A percentile compares a stretch with the other conserved stretches of the same genome.
These are phyloP conservation scores for honey bee (Apis mellifera) DNA, from an alignment of 1,140 invertebrate genomes.

Conservation along the genomic window Amel_HAv3.1 CM009939.2:3232001-3232500, in stretches of 20 bases:
- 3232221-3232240: constrained; percentile 34
- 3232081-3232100: too few species aligned
- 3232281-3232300: not conserved
- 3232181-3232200: too few species aligned
- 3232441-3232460: not conserved
- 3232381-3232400: too few species aligned
- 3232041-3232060: not conserved
- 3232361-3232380: too few species aligned
- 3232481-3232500: not conserved
- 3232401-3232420: not conserved
- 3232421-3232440: not conserved
- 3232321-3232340: too few species aligned
- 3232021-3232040: not conserved
- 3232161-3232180: too few species aligned
- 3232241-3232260: not conserved
- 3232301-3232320: not conserved
- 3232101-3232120: too few species aligned
- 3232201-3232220: not conserved
- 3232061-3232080: not conserved
- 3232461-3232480: constrained; percentile 11
- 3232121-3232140: not conserved
- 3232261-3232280: too few species aligned
- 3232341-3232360: not conserved
- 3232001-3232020: not conserved
- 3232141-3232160: too few species aligned